A percentile compares a stretch with the other conserved stretches of the same genome.
Evolutionary conservation across 2,888 invertebrate species (phyloP).

Genomic region (Rhorus exstirpatorius): DNA sequence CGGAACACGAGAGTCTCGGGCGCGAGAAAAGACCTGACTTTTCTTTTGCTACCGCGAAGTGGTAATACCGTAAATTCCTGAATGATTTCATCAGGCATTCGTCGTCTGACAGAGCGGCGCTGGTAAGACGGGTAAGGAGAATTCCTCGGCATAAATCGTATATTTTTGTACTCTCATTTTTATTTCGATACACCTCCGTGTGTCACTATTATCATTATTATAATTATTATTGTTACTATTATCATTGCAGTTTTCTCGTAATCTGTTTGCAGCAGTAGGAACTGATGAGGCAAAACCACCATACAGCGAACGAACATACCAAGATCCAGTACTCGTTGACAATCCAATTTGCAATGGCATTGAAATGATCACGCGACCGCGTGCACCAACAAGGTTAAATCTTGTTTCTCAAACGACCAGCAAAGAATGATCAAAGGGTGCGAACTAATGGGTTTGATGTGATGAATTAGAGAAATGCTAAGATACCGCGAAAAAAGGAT

Average conservation of each 20-base stretch:
- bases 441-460: conserved; percentile 5
- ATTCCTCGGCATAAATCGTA: conserved; percentile 15
- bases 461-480: not conserved
- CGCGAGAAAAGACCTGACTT: conserved; percentile 17
- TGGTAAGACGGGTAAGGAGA: not conserved
- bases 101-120: conserved; percentile 8
- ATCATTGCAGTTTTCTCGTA: not conserved
- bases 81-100: conserved; percentile 27
- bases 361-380: conserved; percentile 72
- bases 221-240: not conserved
- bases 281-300: conserved; percentile 2
- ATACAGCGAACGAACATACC: too few species aligned
- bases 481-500: conserved; percentile 16
- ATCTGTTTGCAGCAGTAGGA: conserved; percentile 13
- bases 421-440: conserved; percentile 41
- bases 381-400: conserved; percentile 41
- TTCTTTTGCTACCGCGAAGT: conserved; percentile 15
- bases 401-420: conserved; percentile 32
- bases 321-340: conserved; percentile 71
- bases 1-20: conserved; percentile 32
- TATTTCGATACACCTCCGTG: not conserved
- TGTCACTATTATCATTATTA: not conserved
- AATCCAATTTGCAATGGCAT: conserved; percentile 81
- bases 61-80: conserved; percentile 20
- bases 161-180: conserved; percentile 24